These are phyloP conservation scores for Allolobophora icterica DNA, from an alignment of 2,888 invertebrate species.

Conservation along the genomic window DNA sequence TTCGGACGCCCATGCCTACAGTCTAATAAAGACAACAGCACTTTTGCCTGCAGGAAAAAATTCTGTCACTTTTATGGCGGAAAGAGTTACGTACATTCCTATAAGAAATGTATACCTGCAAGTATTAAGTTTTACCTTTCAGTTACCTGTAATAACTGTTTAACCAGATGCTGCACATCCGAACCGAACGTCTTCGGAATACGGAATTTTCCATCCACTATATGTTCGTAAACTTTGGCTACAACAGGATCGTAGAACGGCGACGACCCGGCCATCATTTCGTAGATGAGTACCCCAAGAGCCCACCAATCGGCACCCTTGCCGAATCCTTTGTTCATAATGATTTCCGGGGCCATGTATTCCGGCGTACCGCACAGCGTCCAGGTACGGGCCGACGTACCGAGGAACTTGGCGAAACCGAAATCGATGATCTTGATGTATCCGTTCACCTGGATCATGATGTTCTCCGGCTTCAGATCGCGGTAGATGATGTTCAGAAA, in stretches of 20 bases:
- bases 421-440: constrained; percentile 97
- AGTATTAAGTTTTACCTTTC: neutral
- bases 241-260: constrained; percentile 96
- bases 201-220: constrained; percentile 89
- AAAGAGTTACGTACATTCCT: no score
- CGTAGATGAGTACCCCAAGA: constrained; percentile 72
- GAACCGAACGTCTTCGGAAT: constrained; percentile 75
- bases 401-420: constrained; percentile 92
- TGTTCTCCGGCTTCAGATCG: constrained; percentile 75
- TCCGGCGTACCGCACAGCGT: constrained; percentile 76
- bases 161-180: neutral
- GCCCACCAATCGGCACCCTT: constrained; percentile 99
- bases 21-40: no score
- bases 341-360: constrained; percentile 82
- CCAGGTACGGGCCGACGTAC: constrained; percentile 81
- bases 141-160: neutral
- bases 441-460: constrained; percentile 87
- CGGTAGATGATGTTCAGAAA: constrained; percentile 69
- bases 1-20: no score
- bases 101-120: neutral
- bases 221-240: constrained; percentile 95
- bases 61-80: no score
- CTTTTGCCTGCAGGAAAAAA: no score
- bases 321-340: constrained; percentile 95
- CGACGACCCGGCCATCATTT: constrained; percentile 69